phyloP scores from a whole-genome alignment of 2,113 vertebrate genomes.

The Urocolius indicus region DNA sequence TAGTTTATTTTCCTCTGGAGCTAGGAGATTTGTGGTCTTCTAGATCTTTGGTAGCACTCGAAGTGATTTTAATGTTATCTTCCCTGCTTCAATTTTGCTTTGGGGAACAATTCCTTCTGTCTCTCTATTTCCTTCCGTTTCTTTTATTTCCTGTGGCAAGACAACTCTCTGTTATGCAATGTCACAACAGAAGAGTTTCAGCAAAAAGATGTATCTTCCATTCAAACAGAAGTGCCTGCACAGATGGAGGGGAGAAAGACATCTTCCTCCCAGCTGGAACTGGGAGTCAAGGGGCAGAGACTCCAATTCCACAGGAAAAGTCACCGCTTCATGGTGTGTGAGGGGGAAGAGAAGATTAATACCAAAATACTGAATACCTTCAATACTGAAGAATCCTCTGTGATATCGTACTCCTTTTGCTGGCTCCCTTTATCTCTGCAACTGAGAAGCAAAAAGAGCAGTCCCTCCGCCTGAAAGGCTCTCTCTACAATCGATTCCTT shows the following conservation, averaged over 20 bases:
- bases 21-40: conserved; percentile 35
- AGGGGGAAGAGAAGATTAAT: conserved; percentile 43
- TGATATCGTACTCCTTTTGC: conserved; percentile 10
- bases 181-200: conserved; percentile 64
- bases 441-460: conserved; percentile 20
- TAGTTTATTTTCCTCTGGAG: conserved; percentile 33
- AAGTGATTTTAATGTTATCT: conserved; percentile 13
- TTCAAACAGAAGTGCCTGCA: conserved; percentile 24
- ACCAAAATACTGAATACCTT: too few relatives aligned
- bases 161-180: conserved; percentile 58
- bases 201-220: conserved; percentile 42
- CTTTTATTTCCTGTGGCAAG: conserved; percentile 56
- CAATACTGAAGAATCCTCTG: conserved; percentile 44
- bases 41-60: conserved; percentile 2
- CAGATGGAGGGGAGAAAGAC: background rate
- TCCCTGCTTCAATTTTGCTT: conserved; percentile 25
- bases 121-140: conserved; percentile 30
- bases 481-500: conserved; percentile 28
- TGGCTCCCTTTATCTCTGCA: conserved; percentile 49
- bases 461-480: conserved; percentile 24
- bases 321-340: conserved; percentile 17
- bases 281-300: background rate
- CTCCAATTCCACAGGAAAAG: conserved; percentile 61
- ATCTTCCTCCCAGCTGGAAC: conserved; percentile 63
- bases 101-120: conserved; percentile 49